phyloP scores from a whole-genome alignment of 37 sponge, comb jelly and placozoan genomes.

The Beroe forskalii region DNA sequence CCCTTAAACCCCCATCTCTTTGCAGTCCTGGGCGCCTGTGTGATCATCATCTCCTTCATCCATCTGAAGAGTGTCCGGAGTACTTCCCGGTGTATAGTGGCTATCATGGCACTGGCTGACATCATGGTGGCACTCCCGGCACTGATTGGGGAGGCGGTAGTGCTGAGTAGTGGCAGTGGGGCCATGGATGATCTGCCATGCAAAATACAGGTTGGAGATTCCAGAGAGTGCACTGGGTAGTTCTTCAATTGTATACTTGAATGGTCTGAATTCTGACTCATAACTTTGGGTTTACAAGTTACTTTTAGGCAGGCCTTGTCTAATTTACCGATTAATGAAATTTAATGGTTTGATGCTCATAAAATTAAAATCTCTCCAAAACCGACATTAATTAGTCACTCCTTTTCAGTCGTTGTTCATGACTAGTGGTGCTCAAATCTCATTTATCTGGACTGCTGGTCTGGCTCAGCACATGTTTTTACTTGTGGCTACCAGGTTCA shows the following conservation, averaged over 20 bases:
- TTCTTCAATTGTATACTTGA: no score
- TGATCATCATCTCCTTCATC: conserved; percentile 18
- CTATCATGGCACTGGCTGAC: not conserved
- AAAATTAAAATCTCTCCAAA: no score
- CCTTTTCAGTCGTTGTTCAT: conserved; percentile 38
- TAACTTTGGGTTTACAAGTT: no score
- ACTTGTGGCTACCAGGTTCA: conserved; percentile 11
- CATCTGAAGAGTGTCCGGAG: not conserved
- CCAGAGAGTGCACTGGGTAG: not conserved
- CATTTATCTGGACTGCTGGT: conserved; percentile 54
- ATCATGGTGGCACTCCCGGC: conserved; percentile 32
- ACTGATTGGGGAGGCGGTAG: not conserved
- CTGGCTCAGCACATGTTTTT: conserved; percentile 48
- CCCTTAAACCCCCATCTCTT: no score
- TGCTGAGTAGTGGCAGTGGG: not conserved
- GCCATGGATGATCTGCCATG: not conserved
- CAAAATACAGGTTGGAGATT: not conserved
- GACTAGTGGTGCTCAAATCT: conserved; percentile 19
- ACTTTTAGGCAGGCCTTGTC: no score
- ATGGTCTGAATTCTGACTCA: no score
- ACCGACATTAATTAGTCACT: no score
- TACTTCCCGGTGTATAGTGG: conserved; percentile 8
- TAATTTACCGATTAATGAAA: no score
- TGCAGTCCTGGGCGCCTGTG: conserved; percentile 19
- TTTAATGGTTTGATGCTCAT: no score